phyloP scores from a whole-genome alignment of 2,797 vertebrate genomes.

The Ambastaia sidthimunki region DNA sequence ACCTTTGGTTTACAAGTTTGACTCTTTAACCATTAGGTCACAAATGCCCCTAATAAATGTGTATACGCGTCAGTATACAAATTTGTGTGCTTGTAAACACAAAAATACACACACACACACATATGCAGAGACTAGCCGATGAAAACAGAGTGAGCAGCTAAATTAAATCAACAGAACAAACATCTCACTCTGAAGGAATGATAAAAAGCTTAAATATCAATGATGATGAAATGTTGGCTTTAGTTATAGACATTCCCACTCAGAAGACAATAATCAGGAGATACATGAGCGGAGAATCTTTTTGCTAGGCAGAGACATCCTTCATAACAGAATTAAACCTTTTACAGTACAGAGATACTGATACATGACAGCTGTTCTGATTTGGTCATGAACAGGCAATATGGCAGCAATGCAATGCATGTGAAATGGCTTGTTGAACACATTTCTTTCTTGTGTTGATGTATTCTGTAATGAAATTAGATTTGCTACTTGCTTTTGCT shows the following conservation, averaged over 20 bases:
- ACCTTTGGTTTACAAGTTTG: too few relatives aligned
- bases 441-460: neutral
- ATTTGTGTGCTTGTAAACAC: too few relatives aligned
- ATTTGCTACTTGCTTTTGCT: neutral
- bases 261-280: neutral
- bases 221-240: slow-evolving; percentile 14
- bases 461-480: neutral
- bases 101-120: too few relatives aligned
- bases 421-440: too few relatives aligned
- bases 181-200: slow-evolving; percentile 1
- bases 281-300: neutral
- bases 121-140: neutral
- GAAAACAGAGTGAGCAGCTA: slow-evolving; percentile 60
- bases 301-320: too few relatives aligned
- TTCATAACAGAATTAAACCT: too few relatives aligned
- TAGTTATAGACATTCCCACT: neutral
- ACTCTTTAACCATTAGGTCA: too few relatives aligned
- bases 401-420: neutral
- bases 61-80: too few relatives aligned
- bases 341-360: neutral
- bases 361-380: neutral
- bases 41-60: too few relatives aligned
- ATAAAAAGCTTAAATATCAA: slow-evolving; percentile 17
- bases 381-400: neutral
- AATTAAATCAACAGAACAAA: slow-evolving; percentile 53